Percentiles rank a stretch among this genome's conserved stretches.
phyloP scores from a whole-genome alignment of 1,140 invertebrate genomes.

The Drosophila auraria region DNA sequence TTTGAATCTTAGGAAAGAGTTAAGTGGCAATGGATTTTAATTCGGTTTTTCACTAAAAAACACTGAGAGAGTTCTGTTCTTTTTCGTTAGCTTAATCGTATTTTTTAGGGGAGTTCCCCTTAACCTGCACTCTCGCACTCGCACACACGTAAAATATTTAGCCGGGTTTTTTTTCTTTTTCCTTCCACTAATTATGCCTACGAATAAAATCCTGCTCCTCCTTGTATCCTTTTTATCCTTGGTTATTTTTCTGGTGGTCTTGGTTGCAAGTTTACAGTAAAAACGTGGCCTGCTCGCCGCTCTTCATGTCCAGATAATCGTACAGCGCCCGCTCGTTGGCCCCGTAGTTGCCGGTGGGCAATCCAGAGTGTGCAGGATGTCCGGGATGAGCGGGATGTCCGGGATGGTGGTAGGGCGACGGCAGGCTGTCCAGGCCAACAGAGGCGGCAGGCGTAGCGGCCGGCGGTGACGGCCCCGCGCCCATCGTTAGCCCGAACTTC shows the following conservation, averaged over 20 bases:
- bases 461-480: conserved; percentile 68
- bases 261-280: conserved; percentile 75
- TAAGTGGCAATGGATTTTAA: conserved; percentile 1
- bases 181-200: conserved; percentile 58
- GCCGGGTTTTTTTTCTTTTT: conserved; percentile 13
- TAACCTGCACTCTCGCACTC: conserved; percentile 1
- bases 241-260: conserved; percentile 70
- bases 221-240: conserved; percentile 5
- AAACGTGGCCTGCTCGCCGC: conserved; percentile 73
- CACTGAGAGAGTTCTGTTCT: conserved; percentile 30
- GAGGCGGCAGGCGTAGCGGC: conserved; percentile 61
- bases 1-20: conserved; percentile 28
- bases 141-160: conserved; percentile 27
- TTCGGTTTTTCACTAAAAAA: conserved; percentile 18
- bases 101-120: conserved; percentile 8
- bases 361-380: conserved; percentile 28
- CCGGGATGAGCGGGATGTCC: conserved; percentile 23
- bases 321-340: conserved; percentile 62
- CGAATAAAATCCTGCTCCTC: conserved; percentile 60
- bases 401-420: conserved; percentile 49
- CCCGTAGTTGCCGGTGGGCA: conserved; percentile 48
- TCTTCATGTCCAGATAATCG: conserved; percentile 76
- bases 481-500: conserved; percentile 76
- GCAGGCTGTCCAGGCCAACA: conserved; percentile 54
- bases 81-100: conserved; percentile 19